Evolutionary conservation across 2,888 invertebrate genomes (phyloP).

Genomic region (Diploptera punctata): DNA sequence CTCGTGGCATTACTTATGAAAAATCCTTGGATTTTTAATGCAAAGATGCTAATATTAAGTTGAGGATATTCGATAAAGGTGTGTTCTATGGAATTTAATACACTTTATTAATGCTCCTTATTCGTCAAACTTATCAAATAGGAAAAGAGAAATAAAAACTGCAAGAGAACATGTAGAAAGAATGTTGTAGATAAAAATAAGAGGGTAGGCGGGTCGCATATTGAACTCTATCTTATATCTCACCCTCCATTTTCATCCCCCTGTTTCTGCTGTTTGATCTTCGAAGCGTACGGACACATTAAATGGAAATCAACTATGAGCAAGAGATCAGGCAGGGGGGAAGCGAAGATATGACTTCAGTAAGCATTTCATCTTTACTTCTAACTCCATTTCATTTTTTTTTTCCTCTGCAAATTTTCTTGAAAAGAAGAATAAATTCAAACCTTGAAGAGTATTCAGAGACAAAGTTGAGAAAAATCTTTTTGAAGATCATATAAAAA

Average conservation of each 20-base stretch:
- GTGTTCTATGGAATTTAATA: too few species aligned
- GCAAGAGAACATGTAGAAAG: not conserved
- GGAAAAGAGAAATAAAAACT: not conserved
- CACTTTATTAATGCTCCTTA: too few species aligned
- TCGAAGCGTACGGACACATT: not conserved
- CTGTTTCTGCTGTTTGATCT: not conserved
- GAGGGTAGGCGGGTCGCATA: not conserved
- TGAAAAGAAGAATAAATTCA: not conserved
- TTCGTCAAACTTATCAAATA: too few species aligned
- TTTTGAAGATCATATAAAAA: not conserved
- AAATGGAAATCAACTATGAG: slow-evolving; percentile 1
- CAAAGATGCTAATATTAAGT: too few species aligned
- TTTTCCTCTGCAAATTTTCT: not conserved
- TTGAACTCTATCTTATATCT: not conserved
- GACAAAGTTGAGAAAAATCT: not conserved
- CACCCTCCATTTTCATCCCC: too few species aligned
- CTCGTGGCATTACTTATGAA: too few species aligned
- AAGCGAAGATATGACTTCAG: not conserved
- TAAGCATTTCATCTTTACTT: slow-evolving; percentile 12
- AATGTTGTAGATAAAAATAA: not conserved
- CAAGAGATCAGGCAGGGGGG: not conserved
- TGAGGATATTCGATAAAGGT: too few species aligned
- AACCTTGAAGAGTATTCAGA: not conserved
- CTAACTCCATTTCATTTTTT: not conserved
- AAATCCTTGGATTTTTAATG: too few species aligned